Conservation (phyloP, 1,140 invertebrate species). For the Drosophila micromelanica region DNA sequence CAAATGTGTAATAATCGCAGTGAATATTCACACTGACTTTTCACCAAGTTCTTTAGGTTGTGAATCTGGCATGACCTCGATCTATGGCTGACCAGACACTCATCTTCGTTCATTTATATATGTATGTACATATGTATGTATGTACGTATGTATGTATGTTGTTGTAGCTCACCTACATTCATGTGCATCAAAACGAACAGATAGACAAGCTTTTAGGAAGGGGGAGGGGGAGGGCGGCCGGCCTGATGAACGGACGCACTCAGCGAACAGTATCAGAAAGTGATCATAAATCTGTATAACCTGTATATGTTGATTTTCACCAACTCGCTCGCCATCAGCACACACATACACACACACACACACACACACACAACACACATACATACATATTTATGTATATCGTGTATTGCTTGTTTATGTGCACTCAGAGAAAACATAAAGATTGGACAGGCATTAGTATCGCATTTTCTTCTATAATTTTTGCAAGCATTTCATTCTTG, state of each 20-base stretch:
- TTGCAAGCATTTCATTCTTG: no score
- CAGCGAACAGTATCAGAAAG: conserved; percentile 62
- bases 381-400: neutral
- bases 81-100: conserved; percentile 12
- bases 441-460: neutral
- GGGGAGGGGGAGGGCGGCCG: neutral
- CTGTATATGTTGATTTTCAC: conserved; percentile 75
- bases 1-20: conserved; percentile 18
- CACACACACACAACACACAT: neutral
- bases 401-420: neutral
- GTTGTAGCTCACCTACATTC: conserved; percentile 22
- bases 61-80: conserved; percentile 18
- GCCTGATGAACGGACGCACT: conserved; percentile 25
- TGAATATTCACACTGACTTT: conserved; percentile 23
- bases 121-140: neutral
- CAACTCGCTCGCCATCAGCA: conserved; percentile 37
- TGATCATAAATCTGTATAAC: conserved; percentile 78
- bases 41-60: conserved; percentile 2
- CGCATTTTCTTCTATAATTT: no score
- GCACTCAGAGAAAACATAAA: neutral
- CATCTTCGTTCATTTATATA: conserved; percentile 5
- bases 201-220: conserved; percentile 7
- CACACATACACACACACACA: neutral
- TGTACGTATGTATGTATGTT: neutral
- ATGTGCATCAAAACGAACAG: conserved; percentile 23